A percentile compares a stretch with the other conserved stretches of the same genome.
These are phyloP conservation scores for Drosophila suboccidentalis DNA, from an alignment of 2,888 invertebrate genomes.

Conservation along the genomic window DNA sequence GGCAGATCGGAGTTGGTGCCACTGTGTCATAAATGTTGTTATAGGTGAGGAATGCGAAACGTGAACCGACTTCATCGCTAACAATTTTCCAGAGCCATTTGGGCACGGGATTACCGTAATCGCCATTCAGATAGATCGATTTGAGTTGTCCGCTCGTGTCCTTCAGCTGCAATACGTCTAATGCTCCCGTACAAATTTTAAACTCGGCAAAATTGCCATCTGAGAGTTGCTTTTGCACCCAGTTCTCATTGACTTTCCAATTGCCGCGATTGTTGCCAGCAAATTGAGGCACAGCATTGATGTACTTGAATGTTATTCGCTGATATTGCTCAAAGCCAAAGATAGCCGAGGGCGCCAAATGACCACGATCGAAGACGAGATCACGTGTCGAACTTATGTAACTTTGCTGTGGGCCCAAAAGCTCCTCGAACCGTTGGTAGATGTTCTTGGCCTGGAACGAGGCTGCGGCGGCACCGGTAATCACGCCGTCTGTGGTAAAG, in stretches of 20 bases:
- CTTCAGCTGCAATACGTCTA: constrained; percentile 39
- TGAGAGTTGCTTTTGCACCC: constrained; percentile 65
- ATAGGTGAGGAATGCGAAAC: constrained; percentile 46
- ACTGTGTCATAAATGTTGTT: constrained; percentile 35
- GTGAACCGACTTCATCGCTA: not conserved
- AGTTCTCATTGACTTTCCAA: constrained; percentile 86
- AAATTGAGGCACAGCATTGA: constrained; percentile 87
- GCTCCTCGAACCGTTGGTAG: constrained; percentile 36
- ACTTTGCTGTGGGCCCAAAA: constrained; percentile 37
- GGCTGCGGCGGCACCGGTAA: constrained; percentile 28
- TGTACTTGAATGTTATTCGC: constrained; percentile 85
- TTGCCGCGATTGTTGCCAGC: constrained; percentile 87
- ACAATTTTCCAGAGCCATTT: constrained; percentile 60
- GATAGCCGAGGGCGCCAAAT: constrained; percentile 86
- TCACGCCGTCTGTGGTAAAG: constrained; percentile 45
- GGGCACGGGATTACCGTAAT: constrained; percentile 42
- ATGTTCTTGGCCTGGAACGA: constrained; percentile 46
- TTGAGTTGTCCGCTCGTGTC: not conserved
- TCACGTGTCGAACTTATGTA: constrained; percentile 12
- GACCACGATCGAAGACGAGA: constrained; percentile 85
- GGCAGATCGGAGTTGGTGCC: constrained; percentile 26
- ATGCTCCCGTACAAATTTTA: constrained; percentile 48
- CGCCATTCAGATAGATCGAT: constrained; percentile 33
- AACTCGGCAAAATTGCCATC: not conserved
- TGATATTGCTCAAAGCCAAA: constrained; percentile 86